Evolutionary conservation across 1,140 invertebrate genomes (phyloP), one percentile per base, ranked within the genome.

Genomic region (Pseudomyrmex dendroicus): DNA sequence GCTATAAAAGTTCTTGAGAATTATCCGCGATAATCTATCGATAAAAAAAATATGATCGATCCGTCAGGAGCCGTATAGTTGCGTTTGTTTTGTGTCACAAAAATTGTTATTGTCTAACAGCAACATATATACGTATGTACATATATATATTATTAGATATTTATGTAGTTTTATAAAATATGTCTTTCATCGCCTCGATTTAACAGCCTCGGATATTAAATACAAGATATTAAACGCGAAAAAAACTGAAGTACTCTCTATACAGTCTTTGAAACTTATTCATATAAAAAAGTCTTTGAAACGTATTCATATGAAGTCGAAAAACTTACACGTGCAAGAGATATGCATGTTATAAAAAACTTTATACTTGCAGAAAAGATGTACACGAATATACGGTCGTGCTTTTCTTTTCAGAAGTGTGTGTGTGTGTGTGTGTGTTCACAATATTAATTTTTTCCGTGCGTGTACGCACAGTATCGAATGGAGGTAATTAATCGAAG

Each of bases 1-100:
- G 46, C 54, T 70, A 48, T 80, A 80, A 78, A 78, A 44, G 20
- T 80, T 80, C 66, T 72, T 61, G 20, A 70, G 76, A 80, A 59
- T 80, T 70, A 78, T 70, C 22, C 12, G n/a, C 20, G 44, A 44
- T 80, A 70, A 72, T 25, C 54, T 15, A 61, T n/a, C 35, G 54
- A 70, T 22, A 44, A 70, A 59, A 57, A 61, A 78, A 20, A 66
- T 35, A 66, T 17, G 2, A 7, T 44, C 54, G 15, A 68, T 25
- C 20, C 15, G 0, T 54, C 20, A 46, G n/a, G 12, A 57, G 22
- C 13, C 35, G 22, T 10, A 35, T 35, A 7, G 35, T 35, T 35
- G 35, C 35, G 35, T 35, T 35, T 35, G 5, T 35, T 35, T 35
- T 35, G 35, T 35, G 35, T 7, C 5, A 7, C 0, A 35, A 35